phyloP scores from a whole-genome alignment of 2,797 vertebrate species.

The Harpagifer antarcticus region DNA sequence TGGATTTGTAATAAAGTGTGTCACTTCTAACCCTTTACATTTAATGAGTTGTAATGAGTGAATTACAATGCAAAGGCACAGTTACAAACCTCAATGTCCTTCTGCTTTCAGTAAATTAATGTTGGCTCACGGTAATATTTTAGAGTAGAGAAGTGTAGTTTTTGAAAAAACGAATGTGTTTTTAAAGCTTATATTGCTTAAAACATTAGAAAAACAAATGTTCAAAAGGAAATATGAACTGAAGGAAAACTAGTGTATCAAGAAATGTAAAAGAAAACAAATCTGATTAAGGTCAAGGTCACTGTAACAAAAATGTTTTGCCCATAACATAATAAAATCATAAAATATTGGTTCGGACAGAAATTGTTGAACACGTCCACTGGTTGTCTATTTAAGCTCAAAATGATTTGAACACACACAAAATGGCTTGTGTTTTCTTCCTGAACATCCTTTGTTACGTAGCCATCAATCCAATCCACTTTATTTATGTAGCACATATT shows the following conservation, averaged over 20 bases:
- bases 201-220: background rate
- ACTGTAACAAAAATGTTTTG: too few species aligned
- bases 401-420: background rate
- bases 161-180: background rate
- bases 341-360: too few species aligned
- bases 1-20: slow-evolving; percentile 27
- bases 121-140: slow-evolving; percentile 1
- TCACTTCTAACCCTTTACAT: slow-evolving; percentile 22
- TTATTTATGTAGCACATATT: too few species aligned
- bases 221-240: background rate
- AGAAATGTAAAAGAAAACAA: background rate
- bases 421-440: slow-evolving; percentile 8
- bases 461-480: too few species aligned
- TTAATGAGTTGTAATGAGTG: slow-evolving; percentile 29
- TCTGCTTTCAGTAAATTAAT: background rate
- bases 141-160: background rate
- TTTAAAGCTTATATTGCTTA: background rate
- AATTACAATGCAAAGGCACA: slow-evolving; percentile 15
- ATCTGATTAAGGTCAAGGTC: background rate
- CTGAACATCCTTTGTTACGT: background rate
- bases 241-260: background rate
- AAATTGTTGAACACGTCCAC: too few species aligned
- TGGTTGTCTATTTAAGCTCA: too few species aligned
- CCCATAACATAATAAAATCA: too few species aligned
- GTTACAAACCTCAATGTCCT: background rate